Conservation (phyloP, 2,888 invertebrate genomes). For the Blastobasis adustella region DNA sequence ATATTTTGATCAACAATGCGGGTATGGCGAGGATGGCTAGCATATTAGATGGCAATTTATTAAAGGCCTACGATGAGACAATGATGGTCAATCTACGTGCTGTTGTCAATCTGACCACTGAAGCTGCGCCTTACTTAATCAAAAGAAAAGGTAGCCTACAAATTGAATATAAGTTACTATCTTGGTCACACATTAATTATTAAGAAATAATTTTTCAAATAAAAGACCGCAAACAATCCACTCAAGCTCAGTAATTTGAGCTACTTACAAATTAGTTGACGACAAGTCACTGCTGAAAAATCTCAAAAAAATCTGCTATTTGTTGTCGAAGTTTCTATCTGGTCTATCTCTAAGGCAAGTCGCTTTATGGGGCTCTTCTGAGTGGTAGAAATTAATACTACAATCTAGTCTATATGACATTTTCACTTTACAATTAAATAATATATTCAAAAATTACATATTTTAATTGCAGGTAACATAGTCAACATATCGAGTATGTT, state of each 20-base stretch:
- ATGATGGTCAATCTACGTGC: slow-evolving; percentile 33
- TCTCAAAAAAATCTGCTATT: no score
- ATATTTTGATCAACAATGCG: slow-evolving; percentile 36
- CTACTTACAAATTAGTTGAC: no score
- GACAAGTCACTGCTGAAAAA: no score
- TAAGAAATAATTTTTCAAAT: background rate
- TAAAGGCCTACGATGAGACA: slow-evolving; percentile 25
- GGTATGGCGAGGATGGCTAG: slow-evolving; percentile 17
- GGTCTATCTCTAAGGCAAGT: no score
- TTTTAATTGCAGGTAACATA: slow-evolving; percentile 11
- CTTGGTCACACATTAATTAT: no score
- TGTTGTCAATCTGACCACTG: slow-evolving; percentile 22
- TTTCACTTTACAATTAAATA: no score
- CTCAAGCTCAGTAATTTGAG: no score
- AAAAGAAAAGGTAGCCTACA: slow-evolving; percentile 26
- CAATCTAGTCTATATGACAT: no score
- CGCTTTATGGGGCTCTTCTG: no score
- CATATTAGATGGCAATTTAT: slow-evolving; percentile 16
- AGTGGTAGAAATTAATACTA: no score
- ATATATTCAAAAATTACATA: no score
- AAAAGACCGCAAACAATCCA: slow-evolving; percentile 25
- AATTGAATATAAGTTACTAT: slow-evolving; percentile 9
- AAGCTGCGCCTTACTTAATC: slow-evolving; percentile 28
- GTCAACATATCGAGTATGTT: slow-evolving; percentile 37
- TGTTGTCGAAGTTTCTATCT: no score